phyloP scores from a whole-genome alignment of 1,140 invertebrate genomes.

The Adoxophyes honmai region DNA sequence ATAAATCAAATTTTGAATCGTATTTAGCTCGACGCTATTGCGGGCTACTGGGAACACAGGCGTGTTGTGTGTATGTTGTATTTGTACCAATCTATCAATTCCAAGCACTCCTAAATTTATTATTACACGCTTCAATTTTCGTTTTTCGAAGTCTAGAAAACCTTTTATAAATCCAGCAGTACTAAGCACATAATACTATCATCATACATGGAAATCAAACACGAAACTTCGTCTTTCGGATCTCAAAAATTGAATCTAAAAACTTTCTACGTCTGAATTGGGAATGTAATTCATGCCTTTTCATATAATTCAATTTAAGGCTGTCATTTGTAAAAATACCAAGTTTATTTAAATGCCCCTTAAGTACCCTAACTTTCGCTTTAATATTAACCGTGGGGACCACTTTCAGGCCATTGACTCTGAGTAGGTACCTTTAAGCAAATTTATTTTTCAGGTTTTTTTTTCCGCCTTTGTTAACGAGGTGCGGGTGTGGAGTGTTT shows the following conservation, averaged over 20 bases:
- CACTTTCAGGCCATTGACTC: constrained; percentile 5
- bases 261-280: background rate
- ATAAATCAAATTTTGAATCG: too few species aligned
- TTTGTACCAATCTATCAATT: too few species aligned
- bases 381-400: background rate
- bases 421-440: background rate
- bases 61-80: too few species aligned
- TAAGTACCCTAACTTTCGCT: background rate
- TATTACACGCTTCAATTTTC: background rate
- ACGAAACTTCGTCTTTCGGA: background rate
- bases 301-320: background rate
- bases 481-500: constrained; percentile 7
- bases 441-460: constrained; percentile 11
- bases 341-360: background rate
- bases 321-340: background rate
- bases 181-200: background rate
- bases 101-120: background rate
- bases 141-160: background rate
- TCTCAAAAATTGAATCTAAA: constrained; percentile 1
- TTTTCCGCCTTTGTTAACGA: constrained; percentile 10
- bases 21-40: too few species aligned
- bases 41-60: too few species aligned
- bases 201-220: background rate
- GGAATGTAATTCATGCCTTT: background rate
- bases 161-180: background rate